phyloP scores from a whole-genome alignment of 1,140 invertebrate species.

The Drosophila auraria region DNA sequence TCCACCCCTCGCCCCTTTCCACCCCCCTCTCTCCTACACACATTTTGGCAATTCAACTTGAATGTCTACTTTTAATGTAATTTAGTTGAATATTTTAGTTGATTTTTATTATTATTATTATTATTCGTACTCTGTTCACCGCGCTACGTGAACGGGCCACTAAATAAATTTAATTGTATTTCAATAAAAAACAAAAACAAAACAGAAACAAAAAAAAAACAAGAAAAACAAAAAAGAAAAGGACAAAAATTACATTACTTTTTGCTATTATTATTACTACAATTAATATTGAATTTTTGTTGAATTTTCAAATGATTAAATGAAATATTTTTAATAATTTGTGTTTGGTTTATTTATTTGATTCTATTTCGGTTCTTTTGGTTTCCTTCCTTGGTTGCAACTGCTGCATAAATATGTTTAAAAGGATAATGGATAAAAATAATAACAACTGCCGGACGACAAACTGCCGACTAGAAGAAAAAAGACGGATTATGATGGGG shows the following conservation, averaged over 20 bases:
- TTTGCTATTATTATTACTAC: conserved; percentile 80
- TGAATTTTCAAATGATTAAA: conserved; percentile 85
- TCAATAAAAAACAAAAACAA: conserved; percentile 54
- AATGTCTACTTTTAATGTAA: conserved; percentile 81
- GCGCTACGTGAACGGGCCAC: conserved; percentile 51
- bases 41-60: conserved; percentile 67
- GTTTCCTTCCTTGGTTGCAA: conserved; percentile 20
- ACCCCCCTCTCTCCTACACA: conserved; percentile 44
- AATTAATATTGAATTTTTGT: conserved; percentile 84
- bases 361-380: conserved; percentile 42
- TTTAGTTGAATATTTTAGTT: conserved; percentile 85
- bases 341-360: conserved; percentile 34
- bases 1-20: conserved; percentile 37
- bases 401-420: conserved; percentile 22
- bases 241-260: conserved; percentile 66
- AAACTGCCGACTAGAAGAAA: conserved; percentile 67
- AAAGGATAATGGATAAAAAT: conserved; percentile 9
- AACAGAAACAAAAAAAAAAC: conserved; percentile 30
- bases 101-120: conserved; percentile 84
- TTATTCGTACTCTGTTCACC: conserved; percentile 65
- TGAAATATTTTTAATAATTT: conserved; percentile 77
- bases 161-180: conserved; percentile 80
- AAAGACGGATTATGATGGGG: neutral
- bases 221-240: conserved; percentile 47
- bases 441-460: conserved; percentile 54